Conservation (phyloP, 2,888 invertebrate genomes). For the Meghimatium bilineatum region DNA sequence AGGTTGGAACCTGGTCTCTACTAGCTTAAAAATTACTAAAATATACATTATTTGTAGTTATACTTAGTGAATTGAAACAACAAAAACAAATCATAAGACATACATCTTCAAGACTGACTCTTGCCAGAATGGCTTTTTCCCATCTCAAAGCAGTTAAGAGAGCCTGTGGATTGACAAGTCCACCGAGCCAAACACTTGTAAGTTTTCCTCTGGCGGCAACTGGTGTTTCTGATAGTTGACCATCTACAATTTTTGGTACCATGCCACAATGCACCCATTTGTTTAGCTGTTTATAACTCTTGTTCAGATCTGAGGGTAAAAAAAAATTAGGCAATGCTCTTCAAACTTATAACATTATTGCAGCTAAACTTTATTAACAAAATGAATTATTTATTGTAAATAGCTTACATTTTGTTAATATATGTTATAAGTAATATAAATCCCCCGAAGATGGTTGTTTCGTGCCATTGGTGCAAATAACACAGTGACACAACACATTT, state of each 20-base stretch:
- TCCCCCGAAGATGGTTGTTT: too few relatives aligned
- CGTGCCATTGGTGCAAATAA: too few relatives aligned
- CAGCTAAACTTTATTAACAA: too few relatives aligned
- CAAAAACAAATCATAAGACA: neutral
- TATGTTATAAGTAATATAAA: too few relatives aligned
- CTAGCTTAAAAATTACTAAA: neutral
- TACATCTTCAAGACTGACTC: conserved; percentile 70
- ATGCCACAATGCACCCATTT: conserved; percentile 71
- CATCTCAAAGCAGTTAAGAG: conserved; percentile 70
- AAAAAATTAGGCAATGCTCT: neutral
- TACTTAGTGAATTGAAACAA: too few relatives aligned
- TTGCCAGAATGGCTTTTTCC: conserved; percentile 72
- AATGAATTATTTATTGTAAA: neutral
- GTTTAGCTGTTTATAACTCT: conserved; percentile 69
- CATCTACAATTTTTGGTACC: conserved; percentile 68
- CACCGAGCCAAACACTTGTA: conserved; percentile 73
- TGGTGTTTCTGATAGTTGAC: conserved; percentile 53
- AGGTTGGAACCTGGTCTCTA: too few relatives aligned
- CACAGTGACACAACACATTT: too few relatives aligned
- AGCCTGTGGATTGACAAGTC: conserved; percentile 74
- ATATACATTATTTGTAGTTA: neutral
- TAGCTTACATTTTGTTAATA: too few relatives aligned
- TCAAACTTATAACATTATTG: neutral
- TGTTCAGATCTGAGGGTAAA: conserved; percentile 65
- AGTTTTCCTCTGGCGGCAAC: conserved; percentile 68